Conservation (phyloP, 2,113 vertebrate genomes). For the Gulo gulo region DNA sequence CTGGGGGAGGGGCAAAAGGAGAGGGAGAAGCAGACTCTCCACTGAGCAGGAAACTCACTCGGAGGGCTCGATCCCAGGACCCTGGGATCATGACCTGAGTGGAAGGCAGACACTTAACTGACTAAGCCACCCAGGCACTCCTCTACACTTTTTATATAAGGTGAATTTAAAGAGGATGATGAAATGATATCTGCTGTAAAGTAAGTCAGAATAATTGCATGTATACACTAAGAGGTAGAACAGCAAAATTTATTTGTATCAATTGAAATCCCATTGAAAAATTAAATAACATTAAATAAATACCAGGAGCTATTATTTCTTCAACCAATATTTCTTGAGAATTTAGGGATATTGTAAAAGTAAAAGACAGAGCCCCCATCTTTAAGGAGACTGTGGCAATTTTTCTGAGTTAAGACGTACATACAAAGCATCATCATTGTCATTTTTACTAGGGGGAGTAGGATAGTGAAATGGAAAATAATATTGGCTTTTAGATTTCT, state of each 20-base stretch:
- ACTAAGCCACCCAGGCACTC: neutral
- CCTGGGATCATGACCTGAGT: neutral
- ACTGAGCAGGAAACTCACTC: neutral
- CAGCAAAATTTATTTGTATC: neutral
- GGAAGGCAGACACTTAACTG: neutral
- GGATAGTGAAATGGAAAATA: neutral
- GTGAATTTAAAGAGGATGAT: neutral
- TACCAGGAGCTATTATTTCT: neutral
- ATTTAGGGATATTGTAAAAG: neutral
- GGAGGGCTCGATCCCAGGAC: neutral
- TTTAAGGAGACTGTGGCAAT: neutral
- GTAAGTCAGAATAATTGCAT: slow-evolving; percentile 12
- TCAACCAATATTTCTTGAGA: slow-evolving; percentile 2
- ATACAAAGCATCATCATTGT: neutral
- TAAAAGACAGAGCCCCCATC: neutral
- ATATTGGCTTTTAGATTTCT: neutral
- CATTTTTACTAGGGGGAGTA: neutral
- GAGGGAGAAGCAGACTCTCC: neutral
- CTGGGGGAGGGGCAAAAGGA: neutral
- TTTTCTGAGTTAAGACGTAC: neutral
- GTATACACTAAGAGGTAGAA: neutral
- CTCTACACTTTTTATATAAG: neutral
- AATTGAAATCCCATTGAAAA: neutral
- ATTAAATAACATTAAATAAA: slow-evolving; percentile 3
- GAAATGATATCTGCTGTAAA: neutral